Evolutionary conservation across 1,140 invertebrate species (phyloP), one percentile per base, ranked within the genome.

Genomic region (Galendromus occidentalis): DNA sequence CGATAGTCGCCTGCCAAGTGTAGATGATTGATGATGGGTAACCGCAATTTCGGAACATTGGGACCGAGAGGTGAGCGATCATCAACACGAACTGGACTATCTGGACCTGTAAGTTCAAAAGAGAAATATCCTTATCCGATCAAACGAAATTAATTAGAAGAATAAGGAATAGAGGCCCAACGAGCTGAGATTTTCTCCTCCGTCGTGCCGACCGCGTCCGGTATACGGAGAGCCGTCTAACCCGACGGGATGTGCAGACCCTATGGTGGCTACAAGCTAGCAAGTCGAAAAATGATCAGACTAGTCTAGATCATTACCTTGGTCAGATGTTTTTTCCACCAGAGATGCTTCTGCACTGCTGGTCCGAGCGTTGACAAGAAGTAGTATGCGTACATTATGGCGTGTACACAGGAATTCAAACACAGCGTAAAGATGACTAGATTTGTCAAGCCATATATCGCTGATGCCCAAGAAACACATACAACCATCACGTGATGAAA

Each of bases 321-420:
- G 4, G 81, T 82, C 44, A 82, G 74, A 71, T 82, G 80, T 68
- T 75, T 75, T 72, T 82, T 82, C 80, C 81, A 82, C 79, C 80
- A 82, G 1, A 82, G 71, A 71, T 78, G 80, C 47, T 76, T 78
- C 69, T 77, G 76, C 65, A 80, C 72, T 0, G 68, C 65, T 6
- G 80, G 79, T 14, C 80, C 80, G 67, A 81, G 72, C 7, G 80
- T 77, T 0, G 80, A 74, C 44, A 82, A 72, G 41, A 78, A 74
- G 70, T 82, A 82, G 69, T 82, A 82, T 1, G 71, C 69, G 71
- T 82, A 82, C 81, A 82, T 82, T 42, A 81, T 68, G 4, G 76
- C 71, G 69, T 96, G 80, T 1, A 82, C 76, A 44, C 78, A 75
- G 22, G 78, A 77, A 71, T 82, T 82, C 63, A 80, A 77, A 9